These are phyloP conservation scores for Tyria jacobaeae DNA, from an alignment of 2,888 invertebrate genomes.

Conservation along the genomic window DNA sequence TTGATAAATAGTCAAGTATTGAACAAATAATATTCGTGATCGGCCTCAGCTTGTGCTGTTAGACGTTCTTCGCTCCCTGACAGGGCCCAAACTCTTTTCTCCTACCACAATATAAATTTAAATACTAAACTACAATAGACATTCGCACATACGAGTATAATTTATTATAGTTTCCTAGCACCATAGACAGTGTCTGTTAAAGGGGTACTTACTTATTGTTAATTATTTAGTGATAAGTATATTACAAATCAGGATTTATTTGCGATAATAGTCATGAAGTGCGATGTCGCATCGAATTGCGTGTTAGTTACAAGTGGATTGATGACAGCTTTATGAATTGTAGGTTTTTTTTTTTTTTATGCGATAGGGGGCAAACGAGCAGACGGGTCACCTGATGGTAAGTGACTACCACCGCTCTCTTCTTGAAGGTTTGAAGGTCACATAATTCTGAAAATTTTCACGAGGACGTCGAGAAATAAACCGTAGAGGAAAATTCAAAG, in stretches of 20 bases:
- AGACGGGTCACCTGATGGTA: too few relatives aligned
- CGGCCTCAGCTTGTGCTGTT: conserved; percentile 5
- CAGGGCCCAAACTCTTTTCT: neutral
- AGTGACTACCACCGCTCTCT: too few relatives aligned
- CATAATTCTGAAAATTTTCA: neutral
- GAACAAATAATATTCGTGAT: conserved; percentile 7
- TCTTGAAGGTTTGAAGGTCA: too few relatives aligned
- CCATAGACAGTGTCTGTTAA: too few relatives aligned
- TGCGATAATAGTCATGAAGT: neutral
- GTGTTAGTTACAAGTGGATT: neutral
- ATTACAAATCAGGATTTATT: too few relatives aligned
- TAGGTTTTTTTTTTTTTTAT: too few relatives aligned
- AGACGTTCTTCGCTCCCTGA: too few relatives aligned
- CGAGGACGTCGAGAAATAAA: neutral
- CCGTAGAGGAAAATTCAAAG: neutral
- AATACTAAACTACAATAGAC: neutral
- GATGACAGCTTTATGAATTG: neutral
- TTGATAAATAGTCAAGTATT: conserved; percentile 16
- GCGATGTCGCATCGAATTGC: neutral
- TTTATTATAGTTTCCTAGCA: too few relatives aligned
- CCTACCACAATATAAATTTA: neutral
- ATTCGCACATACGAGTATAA: too few relatives aligned
- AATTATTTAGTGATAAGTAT: too few relatives aligned
- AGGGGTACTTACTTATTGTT: too few relatives aligned
- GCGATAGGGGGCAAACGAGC: too few relatives aligned